Conservation (phyloP, 2,888 invertebrate species). For the Gymnosoma rotundatum region DNA sequence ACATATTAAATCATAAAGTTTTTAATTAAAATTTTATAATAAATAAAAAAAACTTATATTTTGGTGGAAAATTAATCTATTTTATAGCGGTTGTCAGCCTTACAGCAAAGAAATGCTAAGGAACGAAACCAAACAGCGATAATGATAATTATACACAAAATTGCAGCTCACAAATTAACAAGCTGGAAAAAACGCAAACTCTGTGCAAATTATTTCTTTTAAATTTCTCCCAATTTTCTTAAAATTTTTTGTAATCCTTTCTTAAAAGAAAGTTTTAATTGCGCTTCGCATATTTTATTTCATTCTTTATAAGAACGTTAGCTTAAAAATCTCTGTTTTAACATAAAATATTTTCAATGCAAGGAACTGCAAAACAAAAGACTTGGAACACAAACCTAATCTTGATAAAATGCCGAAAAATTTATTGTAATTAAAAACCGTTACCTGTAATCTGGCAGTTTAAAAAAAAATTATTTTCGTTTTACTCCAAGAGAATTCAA, state of each 20-base stretch:
- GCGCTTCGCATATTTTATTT: constrained; percentile 25
- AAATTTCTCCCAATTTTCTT: neutral
- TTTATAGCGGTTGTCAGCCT: constrained; percentile 31
- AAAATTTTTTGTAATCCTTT: neutral
- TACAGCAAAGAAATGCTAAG: neutral
- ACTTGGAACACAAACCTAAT: constrained; percentile 44
- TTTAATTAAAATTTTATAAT: constrained; percentile 49
- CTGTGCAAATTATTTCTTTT: neutral
- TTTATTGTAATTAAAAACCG: constrained; percentile 44
- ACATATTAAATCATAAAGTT: constrained; percentile 33
- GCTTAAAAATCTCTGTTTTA: neutral
- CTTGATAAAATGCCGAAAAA: constrained; percentile 60
- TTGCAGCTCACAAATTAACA: neutral
- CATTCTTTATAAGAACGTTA: constrained; percentile 12
- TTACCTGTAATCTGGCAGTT: constrained; percentile 21
- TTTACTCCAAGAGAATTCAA: neutral
- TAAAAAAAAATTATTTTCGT: neutral
- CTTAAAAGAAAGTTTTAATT: constrained; percentile 13
- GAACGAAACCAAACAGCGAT: neutral
- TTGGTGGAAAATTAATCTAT: neutral
- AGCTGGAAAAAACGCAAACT: neutral
- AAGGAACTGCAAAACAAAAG: constrained; percentile 33
- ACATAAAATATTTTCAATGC: neutral
- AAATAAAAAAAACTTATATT: constrained; percentile 1
- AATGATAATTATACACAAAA: neutral